Evolutionary conservation across 2,888 invertebrate genomes (phyloP).

Genomic region (Macrophya annulata): DNA sequence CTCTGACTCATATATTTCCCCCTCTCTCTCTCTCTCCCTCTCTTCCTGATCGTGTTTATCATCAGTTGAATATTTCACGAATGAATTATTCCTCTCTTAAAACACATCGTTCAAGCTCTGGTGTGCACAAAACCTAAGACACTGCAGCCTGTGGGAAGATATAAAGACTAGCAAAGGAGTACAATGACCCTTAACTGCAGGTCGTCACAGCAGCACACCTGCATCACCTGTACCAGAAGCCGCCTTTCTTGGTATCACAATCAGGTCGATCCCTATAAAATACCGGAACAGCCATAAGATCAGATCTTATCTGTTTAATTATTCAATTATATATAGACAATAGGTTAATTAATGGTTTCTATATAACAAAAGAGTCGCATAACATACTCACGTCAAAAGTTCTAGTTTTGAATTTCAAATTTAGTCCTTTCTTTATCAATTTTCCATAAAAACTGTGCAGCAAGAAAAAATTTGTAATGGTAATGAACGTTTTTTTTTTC

Average conservation of each 20-base stretch:
- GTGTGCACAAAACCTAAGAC: slow-evolving; percentile 33
- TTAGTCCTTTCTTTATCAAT: no score
- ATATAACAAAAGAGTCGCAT: background rate
- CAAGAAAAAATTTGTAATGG: no score
- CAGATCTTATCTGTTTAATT: slow-evolving; percentile 22
- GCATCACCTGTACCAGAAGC: slow-evolving; percentile 52
- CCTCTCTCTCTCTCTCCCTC: no score
- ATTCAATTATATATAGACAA: slow-evolving; percentile 30
- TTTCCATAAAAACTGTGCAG: no score
- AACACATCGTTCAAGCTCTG: background rate
- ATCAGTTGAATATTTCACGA: background rate
- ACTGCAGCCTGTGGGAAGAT: slow-evolving; percentile 24
- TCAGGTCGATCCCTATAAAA: slow-evolving; percentile 41
- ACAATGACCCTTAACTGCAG: slow-evolving; percentile 50
- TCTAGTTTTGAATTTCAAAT: background rate
- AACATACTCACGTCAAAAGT: background rate
- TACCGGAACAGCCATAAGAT: slow-evolving; percentile 21
- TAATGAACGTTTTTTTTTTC: no score
- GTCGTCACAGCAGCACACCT: slow-evolving; percentile 54
- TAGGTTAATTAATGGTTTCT: slow-evolving; percentile 10
- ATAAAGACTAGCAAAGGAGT: slow-evolving; percentile 37
- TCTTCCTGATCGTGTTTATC: no score
- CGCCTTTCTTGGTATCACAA: slow-evolving; percentile 47
- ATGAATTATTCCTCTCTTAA: background rate
- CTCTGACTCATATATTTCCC: background rate